These are phyloP conservation scores for Polypterus bichir DNA, from an alignment of 2,113 vertebrate species.

Conservation along the genomic window DNA sequence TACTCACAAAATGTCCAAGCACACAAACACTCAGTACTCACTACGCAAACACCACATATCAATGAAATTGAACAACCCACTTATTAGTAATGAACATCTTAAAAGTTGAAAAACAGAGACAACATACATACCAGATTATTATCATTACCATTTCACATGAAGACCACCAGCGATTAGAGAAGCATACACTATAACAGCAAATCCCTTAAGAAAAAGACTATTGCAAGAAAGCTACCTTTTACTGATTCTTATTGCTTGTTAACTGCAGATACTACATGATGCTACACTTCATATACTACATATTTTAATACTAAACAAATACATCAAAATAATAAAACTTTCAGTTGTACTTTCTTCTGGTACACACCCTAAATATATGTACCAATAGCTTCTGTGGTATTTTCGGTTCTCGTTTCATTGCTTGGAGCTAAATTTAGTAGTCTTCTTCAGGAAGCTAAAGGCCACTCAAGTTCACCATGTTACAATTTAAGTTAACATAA, in stretches of 20 bases:
- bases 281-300: no score
- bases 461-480: not conserved
- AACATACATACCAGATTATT: slow-evolving; percentile 20
- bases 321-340: no score
- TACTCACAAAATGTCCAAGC: slow-evolving; percentile 1
- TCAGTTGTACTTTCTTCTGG: no score
- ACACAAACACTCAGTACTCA: slow-evolving; percentile 3
- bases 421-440: slow-evolving; percentile 7
- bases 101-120: slow-evolving; percentile 9
- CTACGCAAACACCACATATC: slow-evolving; percentile 11
- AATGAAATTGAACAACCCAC: slow-evolving; percentile 24
- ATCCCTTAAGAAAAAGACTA: no score
- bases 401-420: slow-evolving; percentile 24
- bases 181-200: no score
- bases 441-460: slow-evolving; percentile 7
- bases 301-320: no score
- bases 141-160: slow-evolving; percentile 20
- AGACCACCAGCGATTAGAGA: no score
- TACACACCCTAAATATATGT: no score
- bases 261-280: no score
- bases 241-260: no score
- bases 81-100: slow-evolving; percentile 25
- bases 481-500: not conserved
- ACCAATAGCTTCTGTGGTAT: slow-evolving; percentile 21
- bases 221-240: no score